Percentiles rank a stretch among this genome's conserved stretches.
Evolutionary conservation across 2,888 invertebrate genomes (phyloP).

Genomic region (Caenorhabditis sp.): DNA sequence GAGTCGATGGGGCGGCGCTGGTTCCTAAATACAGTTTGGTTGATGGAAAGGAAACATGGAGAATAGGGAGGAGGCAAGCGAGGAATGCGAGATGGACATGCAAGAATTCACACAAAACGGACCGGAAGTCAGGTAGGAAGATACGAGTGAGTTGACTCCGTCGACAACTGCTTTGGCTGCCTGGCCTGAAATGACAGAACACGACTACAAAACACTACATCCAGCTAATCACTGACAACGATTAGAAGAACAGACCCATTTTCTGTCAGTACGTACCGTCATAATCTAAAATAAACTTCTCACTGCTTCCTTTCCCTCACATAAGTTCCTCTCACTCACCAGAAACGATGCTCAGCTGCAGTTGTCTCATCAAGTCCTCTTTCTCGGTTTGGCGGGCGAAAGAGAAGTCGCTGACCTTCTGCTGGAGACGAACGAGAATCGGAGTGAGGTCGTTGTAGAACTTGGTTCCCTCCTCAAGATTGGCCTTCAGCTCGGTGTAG

Average conservation of each 20-base stretch:
- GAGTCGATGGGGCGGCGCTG: slow-evolving; percentile 24
- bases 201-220: slow-evolving; percentile 21
- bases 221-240: neutral
- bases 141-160: slow-evolving; percentile 40
- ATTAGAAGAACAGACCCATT: slow-evolving; percentile 6
- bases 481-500: slow-evolving; percentile 90
- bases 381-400: slow-evolving; percentile 99
- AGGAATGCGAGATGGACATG: no score
- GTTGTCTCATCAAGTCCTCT: slow-evolving; percentile 94
- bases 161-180: slow-evolving; percentile 53
- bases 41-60: slow-evolving; percentile 2
- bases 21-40: slow-evolving; percentile 23
- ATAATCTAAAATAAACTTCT: neutral
- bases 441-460: slow-evolving; percentile 84
- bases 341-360: slow-evolving; percentile 83
- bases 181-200: slow-evolving; percentile 41
- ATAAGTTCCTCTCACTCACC: slow-evolving; percentile 35
- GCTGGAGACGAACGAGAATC: slow-evolving; percentile 93
- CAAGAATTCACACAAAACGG: slow-evolving; percentile 28
- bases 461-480: slow-evolving; percentile 95
- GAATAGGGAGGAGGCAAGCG: neutral
- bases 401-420: slow-evolving; percentile 96
- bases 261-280: slow-evolving; percentile 36
- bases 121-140: slow-evolving; percentile 30
- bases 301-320: neutral